A percentile compares a stretch with the other conserved stretches of the same genome.
Evolutionary conservation across 2,113 vertebrate genomes (phyloP).

Genomic region (Reinhardtius hippoglossoides): DNA sequence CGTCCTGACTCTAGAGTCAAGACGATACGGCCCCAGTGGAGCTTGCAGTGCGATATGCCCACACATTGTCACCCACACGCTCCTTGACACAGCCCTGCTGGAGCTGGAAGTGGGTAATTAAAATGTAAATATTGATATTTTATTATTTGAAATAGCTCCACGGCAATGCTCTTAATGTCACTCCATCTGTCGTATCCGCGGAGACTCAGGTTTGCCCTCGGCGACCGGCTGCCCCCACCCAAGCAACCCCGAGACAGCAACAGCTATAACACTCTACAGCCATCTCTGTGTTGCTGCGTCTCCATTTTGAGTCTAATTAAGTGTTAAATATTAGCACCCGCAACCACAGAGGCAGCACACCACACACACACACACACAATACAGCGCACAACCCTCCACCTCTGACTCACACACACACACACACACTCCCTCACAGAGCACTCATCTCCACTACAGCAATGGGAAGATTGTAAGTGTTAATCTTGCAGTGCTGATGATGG

Average conservation of each 20-base stretch:
- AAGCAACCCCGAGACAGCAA: constrained; percentile 88
- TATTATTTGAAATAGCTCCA: constrained; percentile 99
- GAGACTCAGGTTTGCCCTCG: constrained; percentile 89
- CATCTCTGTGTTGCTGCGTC: constrained; percentile 53
- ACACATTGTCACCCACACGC: constrained; percentile 20
- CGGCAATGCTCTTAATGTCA: constrained; percentile 98
- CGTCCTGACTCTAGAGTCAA: constrained; percentile 38
- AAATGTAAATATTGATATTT: constrained; percentile 99
- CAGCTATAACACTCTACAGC: constrained; percentile 53
- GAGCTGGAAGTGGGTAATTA: constrained; percentile 93
- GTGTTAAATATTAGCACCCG: constrained; percentile 76
- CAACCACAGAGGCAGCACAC: constrained; percentile 64
- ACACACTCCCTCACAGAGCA: constrained; percentile 29
- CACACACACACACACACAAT: constrained; percentile 35
- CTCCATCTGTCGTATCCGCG: constrained; percentile 93
- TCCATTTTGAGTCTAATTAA: constrained; percentile 80
- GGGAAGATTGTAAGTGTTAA: constrained; percentile 99
- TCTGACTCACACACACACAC: constrained; percentile 35
- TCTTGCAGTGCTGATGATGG: constrained; percentile 99
- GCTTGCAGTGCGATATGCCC: constrained; percentile 25
- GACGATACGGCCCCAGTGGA: constrained; percentile 43
- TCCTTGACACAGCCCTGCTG: constrained; percentile 65
- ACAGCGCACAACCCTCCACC: constrained; percentile 42
- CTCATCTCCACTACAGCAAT: constrained; percentile 75
- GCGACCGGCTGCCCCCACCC: constrained; percentile 87